Evolutionary conservation across 2,797 vertebrate genomes (phyloP).

Genomic region (Arnoldichthys spilopterus): DNA sequence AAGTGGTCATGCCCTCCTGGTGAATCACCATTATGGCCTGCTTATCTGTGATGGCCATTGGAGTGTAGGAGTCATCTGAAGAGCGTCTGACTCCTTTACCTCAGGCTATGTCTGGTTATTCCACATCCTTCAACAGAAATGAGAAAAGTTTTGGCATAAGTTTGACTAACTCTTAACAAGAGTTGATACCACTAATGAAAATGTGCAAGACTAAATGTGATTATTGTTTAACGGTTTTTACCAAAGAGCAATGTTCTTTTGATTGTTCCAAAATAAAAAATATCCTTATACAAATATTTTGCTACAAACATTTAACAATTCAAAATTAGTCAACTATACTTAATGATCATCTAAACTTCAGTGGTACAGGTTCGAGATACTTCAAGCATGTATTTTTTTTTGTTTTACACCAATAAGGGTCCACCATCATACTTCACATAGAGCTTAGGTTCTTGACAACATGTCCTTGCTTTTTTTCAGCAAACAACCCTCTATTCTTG

Average conservation of each 20-base stretch:
- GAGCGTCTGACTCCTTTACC: constrained; percentile 43
- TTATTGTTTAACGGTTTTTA: background rate
- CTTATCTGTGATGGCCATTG: constrained; percentile 76
- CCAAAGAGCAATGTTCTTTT: background rate
- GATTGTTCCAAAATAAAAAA: no score
- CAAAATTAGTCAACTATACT: background rate
- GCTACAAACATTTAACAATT: background rate
- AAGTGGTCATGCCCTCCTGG: constrained; percentile 65
- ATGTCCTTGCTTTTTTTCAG: background rate
- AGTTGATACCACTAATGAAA: background rate
- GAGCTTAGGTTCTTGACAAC: background rate
- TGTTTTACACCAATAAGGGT: no score
- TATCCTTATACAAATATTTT: background rate
- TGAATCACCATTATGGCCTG: constrained; percentile 75
- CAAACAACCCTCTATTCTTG: background rate
- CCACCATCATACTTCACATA: background rate
- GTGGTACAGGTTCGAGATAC: no score
- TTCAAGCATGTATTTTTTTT: no score
- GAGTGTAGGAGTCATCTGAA: constrained; percentile 66
- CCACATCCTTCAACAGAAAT: constrained; percentile 70
- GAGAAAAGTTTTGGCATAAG: constrained; percentile 31
- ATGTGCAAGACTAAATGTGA: background rate
- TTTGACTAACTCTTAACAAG: constrained; percentile 11
- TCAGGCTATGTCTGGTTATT: constrained; percentile 52
- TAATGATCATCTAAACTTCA: background rate